Percentiles rank a stretch among this genome's conserved stretches.
Evolutionary conservation across 2,113 vertebrate genomes (phyloP).

Genomic region (Heterochromis multidens): DNA sequence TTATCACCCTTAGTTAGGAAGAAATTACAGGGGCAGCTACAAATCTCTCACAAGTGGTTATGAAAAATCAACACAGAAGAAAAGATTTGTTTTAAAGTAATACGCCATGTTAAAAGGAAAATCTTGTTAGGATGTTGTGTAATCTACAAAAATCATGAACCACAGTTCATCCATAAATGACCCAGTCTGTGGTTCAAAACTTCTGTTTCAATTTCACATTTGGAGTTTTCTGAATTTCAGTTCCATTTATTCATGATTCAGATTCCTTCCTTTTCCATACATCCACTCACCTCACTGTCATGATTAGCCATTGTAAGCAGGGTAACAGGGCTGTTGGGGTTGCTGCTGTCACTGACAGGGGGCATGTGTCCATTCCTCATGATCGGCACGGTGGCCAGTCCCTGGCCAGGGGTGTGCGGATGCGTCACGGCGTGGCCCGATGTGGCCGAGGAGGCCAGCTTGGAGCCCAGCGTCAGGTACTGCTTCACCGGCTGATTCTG

Average conservation of each 20-base stretch:
- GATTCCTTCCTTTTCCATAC: background rate
- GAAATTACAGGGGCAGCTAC: conserved; percentile 9
- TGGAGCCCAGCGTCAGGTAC: conserved; percentile 86
- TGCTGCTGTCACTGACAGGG: conserved; percentile 66
- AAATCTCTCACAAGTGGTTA: background rate
- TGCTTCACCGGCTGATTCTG: conserved; percentile 89
- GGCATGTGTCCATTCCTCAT: conserved; percentile 80
- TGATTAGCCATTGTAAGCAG: conserved; percentile 81
- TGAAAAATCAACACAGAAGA: background rate
- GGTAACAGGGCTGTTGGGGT: conserved; percentile 76
- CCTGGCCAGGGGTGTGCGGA: conserved; percentile 71
- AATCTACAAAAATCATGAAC: conserved; percentile 13
- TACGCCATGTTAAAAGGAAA: background rate
- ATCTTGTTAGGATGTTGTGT: conserved; percentile 1
- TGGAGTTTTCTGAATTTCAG: conserved; percentile 28
- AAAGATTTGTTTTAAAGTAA: background rate
- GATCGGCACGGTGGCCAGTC: conserved; percentile 67
- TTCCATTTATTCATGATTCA: conserved; percentile 19
- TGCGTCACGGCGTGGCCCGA: conserved; percentile 75
- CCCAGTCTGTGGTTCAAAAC: background rate
- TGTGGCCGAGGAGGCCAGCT: conserved; percentile 76
- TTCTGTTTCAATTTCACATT: conserved; percentile 10
- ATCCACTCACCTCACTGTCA: conserved; percentile 79
- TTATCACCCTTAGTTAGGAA: conserved; percentile 14
- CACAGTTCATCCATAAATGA: background rate